Percentiles rank a stretch among this genome's conserved stretches.
These are phyloP conservation scores for Hippasteria phrygiana DNA, from an alignment of 53 echinoderm and acorn worm species.

Conservation along the genomic window DNA sequence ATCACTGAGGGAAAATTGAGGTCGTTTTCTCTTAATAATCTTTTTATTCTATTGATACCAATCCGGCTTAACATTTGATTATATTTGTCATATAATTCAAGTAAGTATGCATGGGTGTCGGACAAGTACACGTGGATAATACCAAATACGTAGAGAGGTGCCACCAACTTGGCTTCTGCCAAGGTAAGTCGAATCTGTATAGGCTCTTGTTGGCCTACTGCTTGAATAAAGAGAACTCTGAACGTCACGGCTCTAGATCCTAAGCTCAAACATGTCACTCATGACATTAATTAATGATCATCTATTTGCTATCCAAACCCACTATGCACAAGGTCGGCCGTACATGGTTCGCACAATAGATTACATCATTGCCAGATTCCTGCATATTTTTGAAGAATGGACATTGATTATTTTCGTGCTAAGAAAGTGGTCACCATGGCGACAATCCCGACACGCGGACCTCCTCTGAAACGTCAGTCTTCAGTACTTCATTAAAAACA, in stretches of 20 bases:
- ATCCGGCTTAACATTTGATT: too few relatives aligned
- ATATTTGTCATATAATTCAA: too few relatives aligned
- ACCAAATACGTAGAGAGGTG: too few relatives aligned
- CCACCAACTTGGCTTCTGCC: too few relatives aligned
- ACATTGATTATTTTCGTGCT: constrained; percentile 36
- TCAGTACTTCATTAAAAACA: constrained; percentile 62
- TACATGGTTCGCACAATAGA: neutral
- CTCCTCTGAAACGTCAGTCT: constrained; percentile 9
- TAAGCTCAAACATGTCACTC: neutral
- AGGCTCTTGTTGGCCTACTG: too few relatives aligned
- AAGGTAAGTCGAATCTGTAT: too few relatives aligned
- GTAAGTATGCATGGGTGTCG: too few relatives aligned
- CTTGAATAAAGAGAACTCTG: neutral
- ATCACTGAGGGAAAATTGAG: too few relatives aligned
- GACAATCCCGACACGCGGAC: constrained; percentile 42
- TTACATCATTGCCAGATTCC: constrained; percentile 18
- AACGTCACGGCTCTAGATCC: neutral
- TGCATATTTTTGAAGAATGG: constrained; percentile 34
- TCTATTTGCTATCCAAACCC: neutral
- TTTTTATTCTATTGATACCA: too few relatives aligned
- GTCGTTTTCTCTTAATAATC: too few relatives aligned
- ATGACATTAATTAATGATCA: neutral
- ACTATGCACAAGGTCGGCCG: neutral
- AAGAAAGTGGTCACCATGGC: constrained; percentile 49
- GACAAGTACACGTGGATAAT: too few relatives aligned